Evolutionary conservation across 2,113 vertebrate species (phyloP).

Genomic region (Triplophysa dalaica): DNA sequence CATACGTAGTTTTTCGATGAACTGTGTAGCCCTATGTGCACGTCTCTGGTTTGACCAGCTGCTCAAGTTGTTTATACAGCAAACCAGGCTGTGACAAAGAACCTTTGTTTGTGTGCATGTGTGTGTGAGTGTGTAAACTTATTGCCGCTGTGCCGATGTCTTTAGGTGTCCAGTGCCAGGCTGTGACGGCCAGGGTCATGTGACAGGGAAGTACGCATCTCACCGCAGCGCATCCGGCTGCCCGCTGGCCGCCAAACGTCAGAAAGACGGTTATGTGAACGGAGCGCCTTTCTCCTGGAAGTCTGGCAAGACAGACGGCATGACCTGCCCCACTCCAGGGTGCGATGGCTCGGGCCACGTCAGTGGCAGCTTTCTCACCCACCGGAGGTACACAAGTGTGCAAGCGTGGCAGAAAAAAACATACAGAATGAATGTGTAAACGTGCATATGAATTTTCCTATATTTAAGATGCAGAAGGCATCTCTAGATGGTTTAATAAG

Average conservation of each 20-base stretch:
- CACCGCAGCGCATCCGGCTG: conserved; percentile 97
- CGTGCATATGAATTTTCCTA: too few relatives aligned
- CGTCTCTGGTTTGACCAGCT: not conserved
- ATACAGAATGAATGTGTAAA: too few relatives aligned
- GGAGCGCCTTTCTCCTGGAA: conserved; percentile 96
- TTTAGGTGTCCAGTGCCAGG: conserved; percentile 94
- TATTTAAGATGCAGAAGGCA: too few relatives aligned
- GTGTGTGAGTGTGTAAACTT: conserved; percentile 1
- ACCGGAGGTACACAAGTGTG: conserved; percentile 77
- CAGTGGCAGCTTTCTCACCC: conserved; percentile 96
- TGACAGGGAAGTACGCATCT: conserved; percentile 96
- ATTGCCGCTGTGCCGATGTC: not conserved
- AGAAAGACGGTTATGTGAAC: conserved; percentile 94
- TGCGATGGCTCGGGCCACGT: conserved; percentile 96
- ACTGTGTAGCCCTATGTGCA: not conserved
- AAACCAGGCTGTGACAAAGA: too few relatives aligned
- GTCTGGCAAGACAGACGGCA: conserved; percentile 95
- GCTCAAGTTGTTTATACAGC: too few relatives aligned
- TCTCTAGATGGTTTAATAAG: too few relatives aligned
- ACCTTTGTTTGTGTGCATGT: conserved; percentile 6
- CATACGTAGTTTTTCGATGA: too few relatives aligned
- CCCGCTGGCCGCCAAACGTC: conserved; percentile 92
- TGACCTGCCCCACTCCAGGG: conserved; percentile 94
- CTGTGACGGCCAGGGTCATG: conserved; percentile 96
- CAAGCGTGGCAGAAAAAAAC: not conserved